These are phyloP conservation scores for Musca domestica DNA, from an alignment of 1,140 invertebrate genomes.

Conservation along the genomic window DNA sequence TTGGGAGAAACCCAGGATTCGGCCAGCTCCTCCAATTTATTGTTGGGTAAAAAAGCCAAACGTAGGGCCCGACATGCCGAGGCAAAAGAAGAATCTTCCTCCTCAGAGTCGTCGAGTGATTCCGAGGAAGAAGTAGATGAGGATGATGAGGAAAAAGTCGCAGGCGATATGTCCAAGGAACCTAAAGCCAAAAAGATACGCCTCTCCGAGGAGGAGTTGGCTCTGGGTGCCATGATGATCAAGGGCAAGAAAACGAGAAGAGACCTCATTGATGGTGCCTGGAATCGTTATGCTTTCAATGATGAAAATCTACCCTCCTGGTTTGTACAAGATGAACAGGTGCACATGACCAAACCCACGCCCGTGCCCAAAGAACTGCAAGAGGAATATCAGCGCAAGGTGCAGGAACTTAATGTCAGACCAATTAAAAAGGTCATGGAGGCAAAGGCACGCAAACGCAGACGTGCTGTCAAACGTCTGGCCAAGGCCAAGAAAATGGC, in stretches of 20 bases:
- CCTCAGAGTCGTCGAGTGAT: constrained; percentile 49
- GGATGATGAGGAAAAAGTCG: constrained; percentile 21
- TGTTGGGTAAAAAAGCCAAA: constrained; percentile 48
- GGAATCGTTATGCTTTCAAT: constrained; percentile 87
- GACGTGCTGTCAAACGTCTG: constrained; percentile 77
- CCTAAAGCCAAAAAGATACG: constrained; percentile 65
- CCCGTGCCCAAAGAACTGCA: constrained; percentile 76
- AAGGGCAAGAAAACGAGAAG: constrained; percentile 81
- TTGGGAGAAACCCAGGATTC: constrained; percentile 35
- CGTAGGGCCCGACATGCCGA: constrained; percentile 43
- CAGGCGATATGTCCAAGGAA: constrained; percentile 35
- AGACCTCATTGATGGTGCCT: constrained; percentile 82
- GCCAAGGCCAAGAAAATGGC: constrained; percentile 95
- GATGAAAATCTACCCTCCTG: constrained; percentile 92
- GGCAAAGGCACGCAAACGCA: constrained; percentile 97
- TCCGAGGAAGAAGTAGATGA: constrained; percentile 30
- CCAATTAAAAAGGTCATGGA: constrained; percentile 98
- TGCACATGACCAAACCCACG: constrained; percentile 77
- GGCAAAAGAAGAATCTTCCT: constrained; percentile 34
- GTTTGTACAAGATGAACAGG: constrained; percentile 93
- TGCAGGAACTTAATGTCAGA: constrained; percentile 86
- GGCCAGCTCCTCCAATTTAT: neutral
- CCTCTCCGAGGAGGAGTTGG: constrained; percentile 82
- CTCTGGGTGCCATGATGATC: constrained; percentile 80
- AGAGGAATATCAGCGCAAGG: constrained; percentile 70